A percentile compares a stretch with the other conserved stretches of the same genome.
Conservation (phyloP, 2,113 vertebrate species). For the Rhinolophus ferrumequinum region DNA sequence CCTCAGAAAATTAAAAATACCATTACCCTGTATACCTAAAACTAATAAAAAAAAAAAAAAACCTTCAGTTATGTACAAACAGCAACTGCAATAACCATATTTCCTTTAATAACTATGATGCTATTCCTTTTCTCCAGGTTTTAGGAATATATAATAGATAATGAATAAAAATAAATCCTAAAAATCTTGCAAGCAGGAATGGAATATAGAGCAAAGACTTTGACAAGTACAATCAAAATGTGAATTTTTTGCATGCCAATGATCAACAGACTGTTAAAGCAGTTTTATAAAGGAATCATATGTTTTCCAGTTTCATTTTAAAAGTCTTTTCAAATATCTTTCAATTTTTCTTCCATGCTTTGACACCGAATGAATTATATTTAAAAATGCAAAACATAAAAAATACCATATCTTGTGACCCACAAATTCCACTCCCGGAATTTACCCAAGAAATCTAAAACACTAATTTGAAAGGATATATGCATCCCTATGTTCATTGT, state of each 20-base stretch:
- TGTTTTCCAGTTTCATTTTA: neutral
- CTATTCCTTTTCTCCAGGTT: neutral
- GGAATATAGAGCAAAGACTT: neutral
- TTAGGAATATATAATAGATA: neutral
- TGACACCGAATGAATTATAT: neutral
- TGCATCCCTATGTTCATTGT: no score
- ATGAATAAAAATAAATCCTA: neutral
- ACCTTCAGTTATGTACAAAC: constrained; percentile 56
- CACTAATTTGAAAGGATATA: no score
- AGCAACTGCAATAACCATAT: neutral
- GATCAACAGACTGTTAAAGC: neutral
- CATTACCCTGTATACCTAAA: no score
- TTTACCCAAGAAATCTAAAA: no score
- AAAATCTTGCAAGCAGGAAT: neutral
- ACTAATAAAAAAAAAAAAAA: neutral
- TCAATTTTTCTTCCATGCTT: neutral
- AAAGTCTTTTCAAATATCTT: constrained; percentile 25
- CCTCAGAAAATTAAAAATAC: no score
- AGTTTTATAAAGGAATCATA: constrained; percentile 1
- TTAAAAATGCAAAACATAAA: constrained; percentile 1
- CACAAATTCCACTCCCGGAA: no score
- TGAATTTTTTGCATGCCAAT: neutral
- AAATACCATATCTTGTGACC: no score
- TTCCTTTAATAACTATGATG: neutral
- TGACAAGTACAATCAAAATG: neutral